These are phyloP conservation scores for Leptatherina wallacei DNA, from an alignment of 2,797 vertebrate genomes.

Conservation along the genomic window DNA sequence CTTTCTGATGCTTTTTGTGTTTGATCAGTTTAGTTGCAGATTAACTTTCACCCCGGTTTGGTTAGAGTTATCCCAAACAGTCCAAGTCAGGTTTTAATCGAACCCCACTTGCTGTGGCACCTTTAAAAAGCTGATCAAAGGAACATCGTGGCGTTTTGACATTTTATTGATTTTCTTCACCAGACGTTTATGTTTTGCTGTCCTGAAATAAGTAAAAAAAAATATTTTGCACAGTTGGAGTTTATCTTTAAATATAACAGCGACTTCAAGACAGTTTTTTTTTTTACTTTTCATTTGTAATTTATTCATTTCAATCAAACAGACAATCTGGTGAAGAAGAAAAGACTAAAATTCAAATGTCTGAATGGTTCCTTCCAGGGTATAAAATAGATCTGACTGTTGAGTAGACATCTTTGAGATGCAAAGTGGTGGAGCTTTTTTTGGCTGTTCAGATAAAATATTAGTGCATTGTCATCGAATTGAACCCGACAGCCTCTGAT, in stretches of 20 bases:
- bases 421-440: constrained; percentile 12
- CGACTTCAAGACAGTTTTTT: neutral
- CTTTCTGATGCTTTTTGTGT: constrained; percentile 28
- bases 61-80: constrained; percentile 21
- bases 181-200: constrained; percentile 10
- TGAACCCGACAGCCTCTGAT: constrained; percentile 6
- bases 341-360: constrained; percentile 52
- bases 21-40: constrained; percentile 1
- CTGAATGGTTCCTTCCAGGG: constrained; percentile 62
- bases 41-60: constrained; percentile 4
- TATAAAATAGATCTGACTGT: constrained; percentile 58
- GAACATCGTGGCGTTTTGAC: constrained; percentile 52
- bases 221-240: neutral
- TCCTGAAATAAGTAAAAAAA: neutral
- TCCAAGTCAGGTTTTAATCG: constrained; percentile 17
- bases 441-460: neutral
- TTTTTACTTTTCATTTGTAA: constrained; percentile 6
- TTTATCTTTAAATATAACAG: constrained; percentile 9
- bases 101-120: constrained; percentile 41
- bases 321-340: constrained; percentile 39
- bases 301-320: neutral
- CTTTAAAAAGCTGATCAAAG: constrained; percentile 46
- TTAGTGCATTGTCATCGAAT: constrained; percentile 8
- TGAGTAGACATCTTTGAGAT: constrained; percentile 61
- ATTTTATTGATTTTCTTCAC: constrained; percentile 40